Percentiles rank a stretch among this genome's conserved stretches.
These are phyloP conservation scores for Glyptemys insculpta DNA, from an alignment of 2,797 vertebrate genomes.

Conservation along the genomic window DNA sequence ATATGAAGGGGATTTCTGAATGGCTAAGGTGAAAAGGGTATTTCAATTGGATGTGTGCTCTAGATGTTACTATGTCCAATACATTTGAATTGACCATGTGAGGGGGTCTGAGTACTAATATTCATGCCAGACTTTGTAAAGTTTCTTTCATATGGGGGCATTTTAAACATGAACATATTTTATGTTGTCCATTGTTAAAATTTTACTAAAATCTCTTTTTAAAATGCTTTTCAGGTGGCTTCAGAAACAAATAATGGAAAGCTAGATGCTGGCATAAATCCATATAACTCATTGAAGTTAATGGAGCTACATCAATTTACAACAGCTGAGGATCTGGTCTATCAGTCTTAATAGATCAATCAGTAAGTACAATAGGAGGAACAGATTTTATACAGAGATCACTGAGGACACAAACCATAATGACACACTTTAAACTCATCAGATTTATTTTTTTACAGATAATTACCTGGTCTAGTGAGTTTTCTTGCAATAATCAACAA, in stretches of 20 bases:
- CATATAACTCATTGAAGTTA: not conserved
- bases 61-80: not conserved
- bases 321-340: not conserved
- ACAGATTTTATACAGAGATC: not conserved
- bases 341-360: not conserved
- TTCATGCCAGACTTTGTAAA: not conserved
- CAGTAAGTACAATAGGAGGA: not conserved
- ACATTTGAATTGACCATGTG: not conserved
- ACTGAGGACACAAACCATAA: not conserved
- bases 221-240: not conserved
- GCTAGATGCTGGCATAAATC: not conserved
- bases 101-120: not conserved
- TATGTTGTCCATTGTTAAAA: not conserved
- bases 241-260: constrained; percentile 12
- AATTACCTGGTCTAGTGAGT: not conserved
- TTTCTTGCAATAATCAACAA: not conserved
- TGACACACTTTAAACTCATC: not conserved
- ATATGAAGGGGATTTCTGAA: not conserved
- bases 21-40: not conserved
- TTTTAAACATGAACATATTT: not conserved
- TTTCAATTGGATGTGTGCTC: not conserved
- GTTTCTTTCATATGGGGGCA: not conserved
- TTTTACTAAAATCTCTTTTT: constrained; percentile 6
- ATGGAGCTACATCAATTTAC: not conserved
- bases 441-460: not conserved